Base-by-base conservation (phyloP, 2,113 vertebrate species). In the Hippocampus mohnikei region DNA sequence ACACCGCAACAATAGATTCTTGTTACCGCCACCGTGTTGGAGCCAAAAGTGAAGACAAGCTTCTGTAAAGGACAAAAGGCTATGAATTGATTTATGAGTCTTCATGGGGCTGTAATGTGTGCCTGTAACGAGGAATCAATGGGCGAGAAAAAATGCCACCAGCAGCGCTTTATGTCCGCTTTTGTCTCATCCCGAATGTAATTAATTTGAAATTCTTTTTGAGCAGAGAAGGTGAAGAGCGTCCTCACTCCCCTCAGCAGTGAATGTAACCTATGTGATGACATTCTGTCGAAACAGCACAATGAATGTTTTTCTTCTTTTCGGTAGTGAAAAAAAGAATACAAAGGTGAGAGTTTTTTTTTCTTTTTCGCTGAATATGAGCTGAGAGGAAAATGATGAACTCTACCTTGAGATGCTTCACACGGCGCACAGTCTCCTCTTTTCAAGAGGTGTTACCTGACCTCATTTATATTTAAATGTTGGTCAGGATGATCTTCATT, bases 141-240 rank as follows among this genome's bases (percentile, higher is more conserved):
- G 92, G 91, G 84, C 88, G 92, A 92, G 92, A 93, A 93, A 37
- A 93, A 93, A 94, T 92, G 92, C 92, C 92, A 94, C 92, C 92
- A 93, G 92, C 91, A 91, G 91, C 90, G 89, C 84, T 92, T 92
- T 92, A 92, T 91, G 90, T 91, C 86, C 87, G 87, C 89, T 85
- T 91, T 89, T 91, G 90, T 93, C 88, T 90, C 87, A 85, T 76
- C 81, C 77, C 82, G 81, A 86, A 87, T 93, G 91, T 92, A 90
- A 93, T 94, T 93, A 91, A 60, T 33, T 60, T 60, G 91, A 90
- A 75, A 79, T 87, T 85, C 69, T 69, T 88, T 88, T 89, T 80
- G 76, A 73, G 68, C 62, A 84, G 75, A 65, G 65, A 67, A 87
- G 91, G 90, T 90, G 85, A 85, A 88, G 75, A 87, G 86, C 77